Base-by-base conservation (phyloP, 2,888 invertebrate species). In the Muschampia plurimacula region DNA sequence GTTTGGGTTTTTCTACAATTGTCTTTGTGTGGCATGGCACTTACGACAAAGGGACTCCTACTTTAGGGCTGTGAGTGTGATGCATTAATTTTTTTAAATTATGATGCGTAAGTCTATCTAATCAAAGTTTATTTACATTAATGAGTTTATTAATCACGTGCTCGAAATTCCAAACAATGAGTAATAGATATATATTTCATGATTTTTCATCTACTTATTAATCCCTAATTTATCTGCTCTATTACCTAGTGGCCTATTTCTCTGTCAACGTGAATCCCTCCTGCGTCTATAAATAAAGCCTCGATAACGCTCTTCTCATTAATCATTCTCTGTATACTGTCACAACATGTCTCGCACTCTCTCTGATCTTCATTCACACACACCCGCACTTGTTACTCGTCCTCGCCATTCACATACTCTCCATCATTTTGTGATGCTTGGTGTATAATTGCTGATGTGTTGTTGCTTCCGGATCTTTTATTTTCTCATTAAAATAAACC, bases 291-390 rank as follows among this genome's bases (percentile, higher is more conserved):
- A 90, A 90, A 89, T 90, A 90, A 88, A 86, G 76, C 78, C 84
- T 83, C 88, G 89, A 91, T 92, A 90, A 85, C 82, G 83, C 80
- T 80, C 75, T 74, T 77, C 79, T 84, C 92, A 92, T 93, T 90
- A 89, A 92, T 93, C 93, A 93, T 87, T 78, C 83, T 76, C 80
- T 83, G 83, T 84, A 86, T 86, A 85, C 83, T 90, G 92, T 92
- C 92, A 91, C 84, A 89, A 89, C 88, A 89, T 84, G 89, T 89
- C 84, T 84, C 87, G 81, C 79, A 82, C 78, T 87, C 90, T 87
- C 90, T 90, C 84, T 88, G 91, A 91, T 92, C 91, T 90, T 79
- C 65, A 82, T 72, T 72, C 67, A 72, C 62, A 67, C 52, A 69
- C 62, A 72, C 22, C 44, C 15, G 57, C 70, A 59, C 52, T 60